Evolutionary conservation across 37 sponge, comb jelly and placozoan species (phyloP), one percentile per base, ranked within the genome.

Genomic region (Diacarnus erythraeanus): DNA sequence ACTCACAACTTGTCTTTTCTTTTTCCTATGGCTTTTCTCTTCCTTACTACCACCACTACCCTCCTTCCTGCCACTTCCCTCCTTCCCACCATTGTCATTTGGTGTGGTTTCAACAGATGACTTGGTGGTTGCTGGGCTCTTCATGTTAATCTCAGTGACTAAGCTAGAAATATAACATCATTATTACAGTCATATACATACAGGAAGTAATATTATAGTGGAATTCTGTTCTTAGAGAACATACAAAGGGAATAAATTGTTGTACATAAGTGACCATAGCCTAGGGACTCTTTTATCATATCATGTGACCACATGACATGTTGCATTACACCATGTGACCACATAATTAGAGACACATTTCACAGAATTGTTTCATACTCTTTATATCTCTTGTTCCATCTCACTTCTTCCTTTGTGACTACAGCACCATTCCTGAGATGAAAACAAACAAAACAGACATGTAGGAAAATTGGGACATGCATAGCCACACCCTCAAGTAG

Each of bases 311-410:
- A 17, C 56, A 54, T 54, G 56, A 54, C 56, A 54, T 54, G 17
- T 54, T 54, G 56, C 17, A 54, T 20, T 54, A 54, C 56, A 54
- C 17, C 56, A 54, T 54, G 17, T 20, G 10, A 20, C 17, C 17
- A 54, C 56, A 54, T 54, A 17, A 10, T 54, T 10, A 17, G 17
- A 54, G 17, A 54, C 10, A 20, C 17, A 54, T 54, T 67, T 10
- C 17, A 17, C 56, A 54, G 15, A 20, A 23, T 64, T 25, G n/a
- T 29, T 43, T 71, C 85, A 61, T 34, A 84, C 85, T 84, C 78
- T 51, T 65, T 51, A 15, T 68, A 57, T 70, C 77, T 77, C 63
- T 42, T 77, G 20, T 34, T 41, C 86, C 86, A 75, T 38, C 64
- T 77, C 15, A 57, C 71, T 51, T 77, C 35, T 37, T 84, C 77